A percentile compares a stretch with the other conserved stretches of the same genome.
Evolutionary conservation across 2,797 vertebrate species (phyloP).

Genomic region (Pteronotus mesoamericanus): DNA sequence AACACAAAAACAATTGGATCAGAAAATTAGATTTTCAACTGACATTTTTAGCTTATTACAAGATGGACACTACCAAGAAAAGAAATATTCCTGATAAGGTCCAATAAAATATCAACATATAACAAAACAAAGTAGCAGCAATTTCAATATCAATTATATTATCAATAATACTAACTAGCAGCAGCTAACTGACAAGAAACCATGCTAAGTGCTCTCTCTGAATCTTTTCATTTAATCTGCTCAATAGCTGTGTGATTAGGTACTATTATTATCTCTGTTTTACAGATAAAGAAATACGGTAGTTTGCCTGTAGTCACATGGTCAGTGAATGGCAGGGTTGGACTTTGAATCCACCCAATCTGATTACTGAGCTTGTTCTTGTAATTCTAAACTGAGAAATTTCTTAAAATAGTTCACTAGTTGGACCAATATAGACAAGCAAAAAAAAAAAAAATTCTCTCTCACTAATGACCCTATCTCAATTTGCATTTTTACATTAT

Average conservation of each 20-base stretch:
- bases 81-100: not conserved
- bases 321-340: not conserved
- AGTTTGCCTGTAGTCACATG: not conserved
- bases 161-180: not conserved
- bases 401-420: conserved; percentile 6
- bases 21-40: conserved; percentile 15
- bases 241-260: not conserved
- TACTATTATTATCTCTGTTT: not conserved
- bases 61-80: not conserved
- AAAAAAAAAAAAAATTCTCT: not conserved
- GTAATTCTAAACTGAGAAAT: not conserved
- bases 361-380: not conserved
- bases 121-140: not conserved
- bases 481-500: not conserved
- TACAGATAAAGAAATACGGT: not conserved
- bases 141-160: not conserved
- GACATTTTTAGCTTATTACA: not conserved
- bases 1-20: conserved; percentile 11
- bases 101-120: not conserved
- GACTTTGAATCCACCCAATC: not conserved
- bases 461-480: not conserved
- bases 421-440: not conserved
- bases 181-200: not conserved
- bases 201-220: not conserved
- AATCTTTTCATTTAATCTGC: not conserved